These are phyloP conservation scores for Lamellibrachia luymesi DNA, from an alignment of 1,140 invertebrate genomes.

Conservation along the genomic window DNA sequence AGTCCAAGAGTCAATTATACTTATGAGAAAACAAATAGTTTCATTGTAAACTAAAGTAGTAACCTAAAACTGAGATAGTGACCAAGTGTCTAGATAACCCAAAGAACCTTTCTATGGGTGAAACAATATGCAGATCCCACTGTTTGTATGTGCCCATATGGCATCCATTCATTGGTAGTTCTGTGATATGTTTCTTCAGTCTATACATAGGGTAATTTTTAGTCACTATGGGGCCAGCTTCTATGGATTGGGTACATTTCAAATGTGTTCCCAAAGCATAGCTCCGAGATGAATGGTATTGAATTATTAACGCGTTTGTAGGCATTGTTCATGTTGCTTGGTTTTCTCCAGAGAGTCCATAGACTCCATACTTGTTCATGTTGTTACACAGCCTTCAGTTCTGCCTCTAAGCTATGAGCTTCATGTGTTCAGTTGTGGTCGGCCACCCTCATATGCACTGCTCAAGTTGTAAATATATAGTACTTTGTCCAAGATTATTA, in stretches of 20 bases:
- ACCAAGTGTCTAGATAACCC: not conserved
- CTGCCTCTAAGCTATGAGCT: not conserved
- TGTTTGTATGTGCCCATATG: not conserved
- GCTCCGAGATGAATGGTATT: not conserved
- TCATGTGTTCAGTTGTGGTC: not conserved
- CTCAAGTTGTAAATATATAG: not conserved
- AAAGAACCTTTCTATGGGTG: not conserved
- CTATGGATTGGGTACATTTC: not conserved
- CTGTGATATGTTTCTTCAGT: not conserved
- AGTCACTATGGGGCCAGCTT: not conserved
- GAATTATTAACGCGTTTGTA: not conserved
- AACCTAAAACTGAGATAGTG: not conserved
- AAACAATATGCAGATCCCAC: not conserved
- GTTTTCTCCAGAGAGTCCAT: not conserved
- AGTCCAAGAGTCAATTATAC: not conserved
- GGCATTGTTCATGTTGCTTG: not conserved
- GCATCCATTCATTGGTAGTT: not conserved
- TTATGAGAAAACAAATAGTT: not conserved
- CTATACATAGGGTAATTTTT: not conserved
- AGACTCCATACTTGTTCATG: not conserved
- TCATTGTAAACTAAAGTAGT: not conserved
- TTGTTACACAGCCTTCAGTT: not conserved
- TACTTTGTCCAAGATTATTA: not conserved
- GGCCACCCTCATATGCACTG: not conserved
- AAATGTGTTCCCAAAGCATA: not conserved